Conservation (phyloP, 2,113 vertebrate genomes). For the Indicator maculatus region DNA sequence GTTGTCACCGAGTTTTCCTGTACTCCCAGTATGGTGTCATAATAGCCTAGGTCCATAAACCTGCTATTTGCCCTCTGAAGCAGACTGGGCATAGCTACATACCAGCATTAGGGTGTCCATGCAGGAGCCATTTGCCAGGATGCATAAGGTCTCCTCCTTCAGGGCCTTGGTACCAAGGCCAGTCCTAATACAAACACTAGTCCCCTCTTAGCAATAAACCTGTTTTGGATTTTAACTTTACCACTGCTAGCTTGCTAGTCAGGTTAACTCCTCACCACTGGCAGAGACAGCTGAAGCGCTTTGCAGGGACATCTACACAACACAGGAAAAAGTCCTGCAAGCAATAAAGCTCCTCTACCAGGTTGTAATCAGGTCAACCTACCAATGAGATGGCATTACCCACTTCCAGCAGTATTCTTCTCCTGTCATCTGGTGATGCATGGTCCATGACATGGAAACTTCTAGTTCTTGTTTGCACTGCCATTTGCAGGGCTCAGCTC, state of each 20-base stretch:
- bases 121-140: background rate
- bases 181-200: background rate
- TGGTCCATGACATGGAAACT: background rate
- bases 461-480: background rate
- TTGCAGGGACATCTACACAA: background rate
- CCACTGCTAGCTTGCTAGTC: background rate
- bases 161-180: background rate
- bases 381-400: rapidly evolving
- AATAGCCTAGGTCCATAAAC: background rate
- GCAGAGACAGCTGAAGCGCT: background rate
- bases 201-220: background rate
- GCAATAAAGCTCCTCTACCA: background rate
- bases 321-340: background rate
- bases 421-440: background rate
- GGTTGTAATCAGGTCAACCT: background rate
- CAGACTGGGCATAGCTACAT: background rate
- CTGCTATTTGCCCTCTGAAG: background rate
- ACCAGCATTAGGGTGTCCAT: background rate
- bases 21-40: background rate
- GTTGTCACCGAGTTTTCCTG: background rate
- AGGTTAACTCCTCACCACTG: background rate
- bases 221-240: background rate
- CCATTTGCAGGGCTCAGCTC: background rate
- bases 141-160: background rate
- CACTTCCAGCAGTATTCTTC: background rate